Base-by-base conservation (phyloP, 1,140 invertebrate genomes). In the Eueides isabella region DNA sequence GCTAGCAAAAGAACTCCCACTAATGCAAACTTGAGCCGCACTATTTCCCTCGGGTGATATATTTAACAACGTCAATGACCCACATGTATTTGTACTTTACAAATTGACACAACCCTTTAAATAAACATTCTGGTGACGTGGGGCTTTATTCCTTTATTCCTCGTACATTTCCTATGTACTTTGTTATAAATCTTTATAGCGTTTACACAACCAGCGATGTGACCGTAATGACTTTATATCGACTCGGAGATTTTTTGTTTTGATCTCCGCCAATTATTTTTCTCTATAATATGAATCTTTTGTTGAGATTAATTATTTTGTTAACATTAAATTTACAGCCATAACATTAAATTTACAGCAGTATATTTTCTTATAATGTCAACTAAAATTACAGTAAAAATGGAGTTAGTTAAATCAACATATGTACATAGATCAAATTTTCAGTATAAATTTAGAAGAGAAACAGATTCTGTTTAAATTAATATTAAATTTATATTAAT, bases 61-160 rank as follows among this genome's bases (percentile, higher is more conserved):
- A 72, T 63, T 61, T 35, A 55, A 67, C 72, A 31, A 48, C 61
- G 72, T 74, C 72, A 69, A 74, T 70, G 61, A 69, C 72, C 72
- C 72, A 29, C 26, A 69, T 63, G 64, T 38, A 63, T 61, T 69
- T 65, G 38, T 5, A 35, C 29, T 67, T 62, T 41, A 61, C 68
- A 77, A 72, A 78, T 78, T 77, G 71, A 77, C 66, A 62, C 29
- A 68, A 31, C 71, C 67, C 73, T 75, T 61, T 67, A 72, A 29
- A 67, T 48, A 72, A 61, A 72, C 65, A 72, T 55, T 28, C 26
- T 41, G 64, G 26, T 67, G 65, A 72, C 41, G 4, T 63, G 30
- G 28, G 62, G 35, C 38, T 16, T 23, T 66, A 66, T 69, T 69
- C 31, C 67, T 69, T 61, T 69, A 35, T 69, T 69, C 48, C 26